Percentiles rank a stretch among this genome's conserved stretches.
Conservation (phyloP, 2,888 invertebrate species). For the Boloria euphrosyne region DNA sequence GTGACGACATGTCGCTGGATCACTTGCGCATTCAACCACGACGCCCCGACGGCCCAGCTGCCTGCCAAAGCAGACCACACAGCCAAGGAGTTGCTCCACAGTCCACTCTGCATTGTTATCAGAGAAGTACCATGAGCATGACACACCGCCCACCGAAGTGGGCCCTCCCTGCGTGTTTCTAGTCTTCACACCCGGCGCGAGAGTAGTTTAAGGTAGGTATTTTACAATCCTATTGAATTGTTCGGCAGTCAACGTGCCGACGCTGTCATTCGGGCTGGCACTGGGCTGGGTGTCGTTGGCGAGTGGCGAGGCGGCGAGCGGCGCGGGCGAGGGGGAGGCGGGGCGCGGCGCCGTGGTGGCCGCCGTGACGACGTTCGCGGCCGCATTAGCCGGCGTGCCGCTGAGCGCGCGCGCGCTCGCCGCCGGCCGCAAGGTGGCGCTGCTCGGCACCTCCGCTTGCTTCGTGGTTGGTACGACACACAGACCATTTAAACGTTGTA, state of each 20-base stretch:
- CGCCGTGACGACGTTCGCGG: constrained; percentile 50
- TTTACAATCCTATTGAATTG: constrained; percentile 14
- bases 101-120: too few species aligned
- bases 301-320: constrained; percentile 51
- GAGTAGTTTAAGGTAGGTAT: too few species aligned
- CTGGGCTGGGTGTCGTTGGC: constrained; percentile 68
- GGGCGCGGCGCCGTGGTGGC: constrained; percentile 50
- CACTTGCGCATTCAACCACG: too few species aligned
- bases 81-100: too few species aligned
- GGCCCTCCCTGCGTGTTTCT: too few species aligned
- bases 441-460: constrained; percentile 55
- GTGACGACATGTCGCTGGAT: neutral
- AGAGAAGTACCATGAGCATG: too few species aligned
- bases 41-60: neutral
- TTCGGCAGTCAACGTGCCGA: constrained; percentile 61
- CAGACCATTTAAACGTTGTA: neutral
- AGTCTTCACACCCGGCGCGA: too few species aligned
- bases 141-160: too few species aligned
- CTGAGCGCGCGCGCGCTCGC: constrained; percentile 56
- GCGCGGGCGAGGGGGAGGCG: constrained; percentile 38
- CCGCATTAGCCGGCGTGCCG: constrained; percentile 60
- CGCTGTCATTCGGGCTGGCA: constrained; percentile 63
- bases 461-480: constrained; percentile 53
- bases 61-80: neutral
- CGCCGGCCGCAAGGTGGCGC: constrained; percentile 55